Percentiles rank a stretch among this genome's conserved stretches.
Evolutionary conservation across 2,113 vertebrate species (phyloP).

Genomic region (Pachycephala philippinensis): DNA sequence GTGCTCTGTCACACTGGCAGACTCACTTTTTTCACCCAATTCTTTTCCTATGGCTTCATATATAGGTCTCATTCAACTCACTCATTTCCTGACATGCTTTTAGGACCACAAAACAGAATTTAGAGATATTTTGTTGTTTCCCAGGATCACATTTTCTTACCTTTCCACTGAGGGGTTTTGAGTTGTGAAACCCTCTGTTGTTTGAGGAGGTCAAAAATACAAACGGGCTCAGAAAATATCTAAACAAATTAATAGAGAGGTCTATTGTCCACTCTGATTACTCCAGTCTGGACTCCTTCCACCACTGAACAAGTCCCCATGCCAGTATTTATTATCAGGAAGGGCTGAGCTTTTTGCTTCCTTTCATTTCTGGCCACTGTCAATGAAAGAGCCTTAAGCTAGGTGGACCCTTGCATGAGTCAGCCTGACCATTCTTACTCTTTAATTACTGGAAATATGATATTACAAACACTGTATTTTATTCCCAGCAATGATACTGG

Average conservation of each 20-base stretch:
- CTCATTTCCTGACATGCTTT: background rate
- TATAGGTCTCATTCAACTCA: background rate
- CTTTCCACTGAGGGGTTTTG: background rate
- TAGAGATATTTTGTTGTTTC: background rate
- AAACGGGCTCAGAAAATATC: background rate
- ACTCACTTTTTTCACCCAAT: background rate
- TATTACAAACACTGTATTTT: background rate
- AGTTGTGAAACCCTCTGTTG: background rate
- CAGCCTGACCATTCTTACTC: background rate
- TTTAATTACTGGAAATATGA: background rate
- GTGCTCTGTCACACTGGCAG: background rate
- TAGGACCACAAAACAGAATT: background rate
- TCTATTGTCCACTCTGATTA: background rate
- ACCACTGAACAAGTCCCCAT: background rate
- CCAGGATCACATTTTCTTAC: background rate
- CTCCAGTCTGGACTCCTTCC: background rate
- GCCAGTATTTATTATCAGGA: background rate
- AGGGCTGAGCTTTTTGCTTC: background rate
- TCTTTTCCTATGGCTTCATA: accelerated
- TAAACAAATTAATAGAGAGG: background rate
- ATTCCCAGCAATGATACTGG: background rate
- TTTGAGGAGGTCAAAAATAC: background rate
- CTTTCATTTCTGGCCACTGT: background rate
- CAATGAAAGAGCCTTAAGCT: background rate
- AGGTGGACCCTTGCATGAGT: background rate